These are phyloP conservation scores for Apogon hyalosoma DNA, from an alignment of 2,797 vertebrate species.

Conservation along the genomic window DNA sequence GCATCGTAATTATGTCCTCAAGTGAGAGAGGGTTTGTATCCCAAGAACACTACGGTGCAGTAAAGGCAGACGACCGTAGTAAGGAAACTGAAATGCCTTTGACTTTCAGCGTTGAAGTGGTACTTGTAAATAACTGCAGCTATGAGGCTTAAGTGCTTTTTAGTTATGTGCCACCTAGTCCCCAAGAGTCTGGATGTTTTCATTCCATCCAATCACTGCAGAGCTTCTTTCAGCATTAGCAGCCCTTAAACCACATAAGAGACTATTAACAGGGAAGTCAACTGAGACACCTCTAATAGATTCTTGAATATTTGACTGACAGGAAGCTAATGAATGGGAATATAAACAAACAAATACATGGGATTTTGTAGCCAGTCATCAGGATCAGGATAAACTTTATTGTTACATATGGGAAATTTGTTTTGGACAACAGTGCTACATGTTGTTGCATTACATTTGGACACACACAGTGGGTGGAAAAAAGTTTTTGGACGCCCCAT, in stretches of 20 bases:
- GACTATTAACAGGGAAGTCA: neutral
- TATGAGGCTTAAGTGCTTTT: neutral
- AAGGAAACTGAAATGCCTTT: conserved; percentile 18
- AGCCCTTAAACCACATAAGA: conserved; percentile 4
- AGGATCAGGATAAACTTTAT: too few species aligned
- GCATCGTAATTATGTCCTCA: conserved; percentile 68
- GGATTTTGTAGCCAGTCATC: too few species aligned
- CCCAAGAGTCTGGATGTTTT: conserved; percentile 30
- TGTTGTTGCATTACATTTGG: too few species aligned
- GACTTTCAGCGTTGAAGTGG: conserved; percentile 22
- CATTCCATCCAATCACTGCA: conserved; percentile 36
- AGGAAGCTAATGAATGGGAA: too few species aligned
- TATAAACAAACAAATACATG: too few species aligned
- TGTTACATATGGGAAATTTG: too few species aligned
- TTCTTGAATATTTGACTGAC: neutral
- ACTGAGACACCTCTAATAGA: neutral
- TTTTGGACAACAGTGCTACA: too few species aligned
- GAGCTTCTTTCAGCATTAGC: conserved; percentile 19
- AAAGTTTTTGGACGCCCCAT: too few species aligned
- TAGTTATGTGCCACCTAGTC: conserved; percentile 19
- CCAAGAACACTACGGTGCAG: conserved; percentile 20
- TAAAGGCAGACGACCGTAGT: conserved; percentile 12
- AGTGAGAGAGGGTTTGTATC: conserved; percentile 48
- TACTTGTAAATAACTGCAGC: conserved; percentile 37
- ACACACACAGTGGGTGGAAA: too few species aligned